Percentiles rank a stretch among this genome's conserved stretches.
These are phyloP conservation scores for Siniperca undulata DNA, from an alignment of 2,797 vertebrate species.

Conservation along the genomic window DNA sequence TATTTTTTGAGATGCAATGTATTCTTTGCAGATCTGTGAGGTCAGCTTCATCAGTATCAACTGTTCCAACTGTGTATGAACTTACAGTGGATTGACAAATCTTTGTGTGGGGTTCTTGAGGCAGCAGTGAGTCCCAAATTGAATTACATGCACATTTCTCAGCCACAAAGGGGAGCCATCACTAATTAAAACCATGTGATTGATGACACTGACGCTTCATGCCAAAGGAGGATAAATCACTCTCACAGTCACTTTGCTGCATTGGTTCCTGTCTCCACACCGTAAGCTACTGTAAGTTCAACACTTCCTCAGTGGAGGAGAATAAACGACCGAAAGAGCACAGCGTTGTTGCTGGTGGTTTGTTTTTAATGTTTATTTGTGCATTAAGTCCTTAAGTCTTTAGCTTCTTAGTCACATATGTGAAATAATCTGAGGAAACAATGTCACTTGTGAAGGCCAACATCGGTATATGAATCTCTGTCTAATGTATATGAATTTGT, in stretches of 20 bases:
- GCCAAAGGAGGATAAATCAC: constrained; percentile 81
- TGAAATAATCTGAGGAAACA: constrained; percentile 60
- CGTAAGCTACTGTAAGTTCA: constrained; percentile 76
- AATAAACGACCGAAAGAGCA: constrained; percentile 46
- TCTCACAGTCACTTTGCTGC: constrained; percentile 83
- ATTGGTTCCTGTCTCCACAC: constrained; percentile 79
- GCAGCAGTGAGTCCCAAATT: constrained; percentile 84
- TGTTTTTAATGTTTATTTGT: constrained; percentile 49
- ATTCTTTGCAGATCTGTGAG: constrained; percentile 10
- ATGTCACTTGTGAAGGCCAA: constrained; percentile 56
- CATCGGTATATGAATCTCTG: constrained; percentile 44
- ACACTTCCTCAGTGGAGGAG: constrained; percentile 70
- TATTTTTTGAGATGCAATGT: neutral
- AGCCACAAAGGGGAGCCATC: constrained; percentile 86
- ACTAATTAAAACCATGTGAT: constrained; percentile 88
- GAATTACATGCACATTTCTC: constrained; percentile 90
- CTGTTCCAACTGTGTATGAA: constrained; percentile 51
- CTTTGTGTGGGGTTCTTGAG: constrained; percentile 70
- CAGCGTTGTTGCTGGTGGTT: neutral
- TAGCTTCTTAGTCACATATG: constrained; percentile 35
- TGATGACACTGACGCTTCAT: constrained; percentile 83
- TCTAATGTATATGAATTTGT: constrained; percentile 63
- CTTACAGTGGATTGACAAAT: constrained; percentile 68
- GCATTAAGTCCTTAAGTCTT: constrained; percentile 28
- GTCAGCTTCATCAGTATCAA: constrained; percentile 30